These are phyloP conservation scores for Agapornis canus DNA, from an alignment of 2,797 vertebrate species.

Conservation along the genomic window DNA sequence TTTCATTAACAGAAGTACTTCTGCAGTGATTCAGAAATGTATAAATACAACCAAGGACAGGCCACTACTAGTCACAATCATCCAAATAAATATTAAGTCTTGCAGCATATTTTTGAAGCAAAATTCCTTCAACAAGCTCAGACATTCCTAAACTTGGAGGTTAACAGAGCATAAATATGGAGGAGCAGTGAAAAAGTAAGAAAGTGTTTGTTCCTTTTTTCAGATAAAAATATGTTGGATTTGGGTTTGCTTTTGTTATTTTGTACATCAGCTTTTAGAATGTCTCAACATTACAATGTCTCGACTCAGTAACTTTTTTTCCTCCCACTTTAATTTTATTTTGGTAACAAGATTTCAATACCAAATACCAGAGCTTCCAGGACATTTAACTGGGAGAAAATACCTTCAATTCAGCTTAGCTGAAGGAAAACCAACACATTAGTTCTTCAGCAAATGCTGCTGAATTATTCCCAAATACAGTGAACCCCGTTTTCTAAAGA, in stretches of 20 bases:
- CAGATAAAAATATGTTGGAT: not conserved
- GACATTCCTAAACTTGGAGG: not conserved
- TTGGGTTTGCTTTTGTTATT: not conserved
- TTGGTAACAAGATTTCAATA: not conserved
- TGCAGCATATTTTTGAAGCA: not conserved
- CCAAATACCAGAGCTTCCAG: not conserved
- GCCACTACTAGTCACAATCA: not conserved
- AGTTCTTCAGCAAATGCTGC: not conserved
- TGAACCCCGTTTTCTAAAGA: not conserved
- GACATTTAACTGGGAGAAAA: not conserved
- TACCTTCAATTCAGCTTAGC: not conserved
- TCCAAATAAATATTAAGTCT: not conserved
- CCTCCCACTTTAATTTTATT: not conserved
- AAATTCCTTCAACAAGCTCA: not conserved
- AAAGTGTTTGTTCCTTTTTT: not conserved
- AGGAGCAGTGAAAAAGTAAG: not conserved
- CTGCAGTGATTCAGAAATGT: not conserved
- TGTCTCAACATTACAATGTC: not conserved
- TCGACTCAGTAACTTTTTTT: not conserved
- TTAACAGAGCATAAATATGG: not conserved
- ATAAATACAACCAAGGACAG: not conserved
- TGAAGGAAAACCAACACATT: not conserved
- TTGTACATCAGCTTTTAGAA: not conserved
- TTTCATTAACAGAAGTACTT: not conserved
- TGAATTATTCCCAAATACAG: not conserved